A percentile compares a stretch with the other conserved stretches of the same genome.
phyloP scores from a whole-genome alignment of 1,140 invertebrate genomes.

The Euglossa dilemma region DNA sequence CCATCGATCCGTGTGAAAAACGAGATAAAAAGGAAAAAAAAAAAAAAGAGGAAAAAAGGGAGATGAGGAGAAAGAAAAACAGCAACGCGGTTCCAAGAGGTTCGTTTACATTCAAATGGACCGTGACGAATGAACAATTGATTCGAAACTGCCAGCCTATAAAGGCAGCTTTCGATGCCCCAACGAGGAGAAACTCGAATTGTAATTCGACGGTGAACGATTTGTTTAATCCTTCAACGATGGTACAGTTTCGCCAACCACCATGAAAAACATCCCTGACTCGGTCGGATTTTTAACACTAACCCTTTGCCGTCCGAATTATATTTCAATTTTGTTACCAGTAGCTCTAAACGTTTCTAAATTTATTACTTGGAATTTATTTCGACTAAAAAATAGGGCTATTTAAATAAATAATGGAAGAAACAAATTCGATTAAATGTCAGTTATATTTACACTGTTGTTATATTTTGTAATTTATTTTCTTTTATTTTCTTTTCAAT shows the following conservation, averaged over 20 bases:
- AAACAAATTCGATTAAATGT: too few species aligned
- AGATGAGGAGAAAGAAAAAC: background rate
- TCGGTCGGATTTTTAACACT: background rate
- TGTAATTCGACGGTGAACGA: background rate
- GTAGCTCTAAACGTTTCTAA: too few species aligned
- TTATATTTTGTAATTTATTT: too few species aligned
- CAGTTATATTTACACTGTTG: too few species aligned
- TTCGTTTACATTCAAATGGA: slow-evolving; percentile 35
- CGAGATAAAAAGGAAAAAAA: background rate
- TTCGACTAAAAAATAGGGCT: too few species aligned
- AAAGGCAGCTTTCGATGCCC: slow-evolving; percentile 8
- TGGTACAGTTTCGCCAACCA: background rate
- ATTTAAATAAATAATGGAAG: too few species aligned
- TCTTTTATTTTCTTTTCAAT: too few species aligned
- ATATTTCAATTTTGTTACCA: too few species aligned
- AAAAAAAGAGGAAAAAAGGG: too few species aligned
- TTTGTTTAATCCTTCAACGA: background rate
- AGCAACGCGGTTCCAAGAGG: background rate
- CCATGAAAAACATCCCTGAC: background rate
- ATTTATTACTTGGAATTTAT: too few species aligned
- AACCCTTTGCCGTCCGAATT: too few species aligned
- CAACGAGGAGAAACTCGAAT: background rate
- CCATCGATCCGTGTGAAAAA: background rate
- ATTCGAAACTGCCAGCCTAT: slow-evolving; percentile 11
- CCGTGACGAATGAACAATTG: slow-evolving; percentile 33